phyloP scores from a whole-genome alignment of 1,140 invertebrate genomes.

The Eumeta japonica region DNA sequence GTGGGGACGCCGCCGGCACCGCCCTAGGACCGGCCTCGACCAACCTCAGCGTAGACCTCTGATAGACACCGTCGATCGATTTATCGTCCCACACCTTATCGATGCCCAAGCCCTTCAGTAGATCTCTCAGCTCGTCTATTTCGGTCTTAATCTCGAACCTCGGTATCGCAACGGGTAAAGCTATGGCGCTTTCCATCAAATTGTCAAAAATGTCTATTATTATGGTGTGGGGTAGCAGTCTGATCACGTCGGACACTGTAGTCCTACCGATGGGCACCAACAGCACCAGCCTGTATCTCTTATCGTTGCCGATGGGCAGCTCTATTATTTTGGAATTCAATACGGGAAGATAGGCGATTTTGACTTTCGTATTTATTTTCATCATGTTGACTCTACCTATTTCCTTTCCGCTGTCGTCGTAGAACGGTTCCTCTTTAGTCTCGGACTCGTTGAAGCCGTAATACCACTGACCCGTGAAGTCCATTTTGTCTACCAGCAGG shows the following conservation, averaged over 20 bases:
- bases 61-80: slow-evolving; percentile 4
- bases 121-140: no score
- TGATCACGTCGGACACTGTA: no score
- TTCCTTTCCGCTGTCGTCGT: slow-evolving; percentile 5
- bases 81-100: no score
- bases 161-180: no score
- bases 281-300: slow-evolving; percentile 8
- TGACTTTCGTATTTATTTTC: slow-evolving; percentile 8
- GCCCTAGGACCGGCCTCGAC: no score
- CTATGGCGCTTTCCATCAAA: slow-evolving; percentile 8
- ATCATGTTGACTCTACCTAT: slow-evolving; percentile 10
- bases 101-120: no score
- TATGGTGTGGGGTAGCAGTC: background rate
- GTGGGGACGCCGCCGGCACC: no score
- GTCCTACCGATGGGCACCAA: slow-evolving; percentile 1
- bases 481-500: slow-evolving; percentile 6
- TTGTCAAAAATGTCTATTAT: slow-evolving; percentile 6
- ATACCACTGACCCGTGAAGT: slow-evolving; percentile 9
- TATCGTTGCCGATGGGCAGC: slow-evolving; percentile 7
- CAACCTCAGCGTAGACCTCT: slow-evolving; percentile 7
- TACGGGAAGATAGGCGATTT: slow-evolving; percentile 5
- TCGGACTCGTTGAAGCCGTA: slow-evolving; percentile 5
- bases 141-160: no score
- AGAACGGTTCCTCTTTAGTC: slow-evolving; percentile 8
- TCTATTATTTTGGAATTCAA: slow-evolving; percentile 8